phyloP scores from a whole-genome alignment of 2,797 vertebrate genomes.

The Nasua narica region DNA sequence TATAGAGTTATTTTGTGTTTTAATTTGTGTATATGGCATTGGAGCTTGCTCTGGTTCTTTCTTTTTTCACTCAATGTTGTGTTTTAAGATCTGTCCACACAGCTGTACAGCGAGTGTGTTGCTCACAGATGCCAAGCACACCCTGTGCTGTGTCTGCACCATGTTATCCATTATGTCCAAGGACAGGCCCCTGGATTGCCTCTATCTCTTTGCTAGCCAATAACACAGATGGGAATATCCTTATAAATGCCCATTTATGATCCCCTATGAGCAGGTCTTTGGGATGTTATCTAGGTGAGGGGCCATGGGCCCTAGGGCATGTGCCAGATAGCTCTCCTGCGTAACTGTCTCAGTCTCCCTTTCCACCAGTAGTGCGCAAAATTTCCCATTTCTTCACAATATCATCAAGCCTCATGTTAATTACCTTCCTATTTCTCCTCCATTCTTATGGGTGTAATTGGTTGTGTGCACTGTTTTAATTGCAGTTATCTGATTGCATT shows the following conservation, averaged over 20 bases:
- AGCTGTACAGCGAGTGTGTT: not conserved
- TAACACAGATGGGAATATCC: too few species aligned
- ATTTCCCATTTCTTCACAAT: not conserved
- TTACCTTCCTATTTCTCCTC: not conserved
- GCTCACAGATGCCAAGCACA: not conserved
- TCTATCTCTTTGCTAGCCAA: not conserved
- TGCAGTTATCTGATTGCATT: not conserved
- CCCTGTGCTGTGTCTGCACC: too few species aligned
- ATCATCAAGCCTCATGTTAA: not conserved
- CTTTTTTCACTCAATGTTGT: not conserved
- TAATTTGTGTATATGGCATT: not conserved
- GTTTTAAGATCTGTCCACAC: not conserved
- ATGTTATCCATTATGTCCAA: not conserved
- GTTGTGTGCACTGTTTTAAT: not conserved
- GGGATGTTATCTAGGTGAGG: not conserved
- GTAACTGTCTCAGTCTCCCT: not conserved
- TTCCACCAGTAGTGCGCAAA: not conserved
- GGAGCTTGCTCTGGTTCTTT: not conserved
- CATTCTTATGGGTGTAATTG: not conserved
- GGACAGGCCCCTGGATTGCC: too few species aligned
- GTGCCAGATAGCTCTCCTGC: not conserved
- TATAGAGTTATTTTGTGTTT: not conserved
- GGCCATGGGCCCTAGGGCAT: not conserved
- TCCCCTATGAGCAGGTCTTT: not conserved
- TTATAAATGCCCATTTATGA: not conserved